Base-by-base conservation (phyloP, 53 echinoderm and acorn worm species). In the Hippasteria phrygiana region DNA sequence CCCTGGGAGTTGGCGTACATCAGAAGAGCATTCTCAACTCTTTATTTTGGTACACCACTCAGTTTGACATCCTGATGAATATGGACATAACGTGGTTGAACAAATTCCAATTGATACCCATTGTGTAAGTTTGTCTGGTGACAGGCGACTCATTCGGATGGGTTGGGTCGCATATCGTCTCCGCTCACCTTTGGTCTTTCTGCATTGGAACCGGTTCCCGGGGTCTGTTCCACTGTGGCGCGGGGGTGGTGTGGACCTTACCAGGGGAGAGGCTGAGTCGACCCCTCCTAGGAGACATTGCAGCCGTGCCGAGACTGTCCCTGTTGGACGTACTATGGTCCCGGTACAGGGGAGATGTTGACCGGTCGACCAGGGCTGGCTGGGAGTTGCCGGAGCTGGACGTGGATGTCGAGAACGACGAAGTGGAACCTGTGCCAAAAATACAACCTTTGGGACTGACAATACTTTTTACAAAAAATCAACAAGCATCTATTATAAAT, bases 371-470 rank as follows among this genome's bases (percentile, higher is more conserved):
- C 35, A 85, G 9, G 4, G 64, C 41, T 17, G 81, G 31, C 13
- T 81, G 47, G 75, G 75, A 86, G n/a, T 4, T 47, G 76, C 54
- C 48, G 5, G 88, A 78, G 88, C 64, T 78, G 0, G 78, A 78
- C 0, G 88, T 75, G 35, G 88, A 74, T 4, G 51, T 67, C 11
- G 89, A 71, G 12, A 26, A 22, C 0, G 89, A 89, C 16, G 89
- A 66, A 11, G 69, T 48, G 37, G 88, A 78, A 22, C 88, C 88
- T 88, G 75, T 14, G 63, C 26, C n/a, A 53, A 63, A 82, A 82
- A 74, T 20, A n/a, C 8, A n/a, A n/a, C 14, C n/a, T 76, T 41
- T 17, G 20, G 14, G 4, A 43, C 5, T 22, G 31, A 22, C 32
- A 37, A 62, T n/a, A n/a, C n/a, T n/a, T n/a, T n/a, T n/a, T n/a